These are phyloP conservation scores for Liparis tanakae DNA, from an alignment of 2,797 vertebrate genomes.

Conservation along the genomic window DNA sequence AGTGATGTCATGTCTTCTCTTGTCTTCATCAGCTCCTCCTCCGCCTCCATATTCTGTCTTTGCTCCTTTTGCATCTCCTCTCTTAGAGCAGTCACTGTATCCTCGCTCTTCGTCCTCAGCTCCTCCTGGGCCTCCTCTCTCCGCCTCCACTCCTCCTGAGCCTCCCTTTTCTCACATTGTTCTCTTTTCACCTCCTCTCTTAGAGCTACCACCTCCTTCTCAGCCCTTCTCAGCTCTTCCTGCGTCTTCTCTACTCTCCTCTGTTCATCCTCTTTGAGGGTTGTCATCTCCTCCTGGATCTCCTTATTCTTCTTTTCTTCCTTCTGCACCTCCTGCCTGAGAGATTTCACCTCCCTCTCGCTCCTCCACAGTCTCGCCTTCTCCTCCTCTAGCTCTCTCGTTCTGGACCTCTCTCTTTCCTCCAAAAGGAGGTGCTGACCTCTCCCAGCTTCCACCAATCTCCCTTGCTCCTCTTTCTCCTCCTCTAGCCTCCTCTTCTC, in stretches of 20 bases:
- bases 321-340: slow-evolving; percentile 35
- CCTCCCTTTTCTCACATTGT: too few species aligned
- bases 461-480: slow-evolving; percentile 22
- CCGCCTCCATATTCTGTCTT: too few species aligned
- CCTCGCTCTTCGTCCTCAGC: background rate
- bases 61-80: too few species aligned
- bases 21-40: too few species aligned
- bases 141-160: background rate
- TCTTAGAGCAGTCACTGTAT: too few species aligned
- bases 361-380: slow-evolving; percentile 17
- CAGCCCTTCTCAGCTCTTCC: background rate
- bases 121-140: slow-evolving; percentile 17
- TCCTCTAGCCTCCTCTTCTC: slow-evolving; percentile 39
- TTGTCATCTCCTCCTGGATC: background rate
- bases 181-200: too few species aligned
- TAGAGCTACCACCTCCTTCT: background rate
- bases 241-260: background rate
- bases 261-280: background rate
- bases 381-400: slow-evolving; percentile 41
- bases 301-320: background rate
- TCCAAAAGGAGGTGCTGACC: slow-evolving; percentile 33
- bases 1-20: too few species aligned
- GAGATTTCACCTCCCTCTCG: slow-evolving; percentile 18
- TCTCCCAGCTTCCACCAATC: background rate
- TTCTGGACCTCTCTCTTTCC: slow-evolving; percentile 37